Percentiles rank a stretch among this genome's conserved stretches.
Evolutionary conservation across 64 coral and sea anemone species (phyloP).

Genomic region (Montipora foliosa): DNA sequence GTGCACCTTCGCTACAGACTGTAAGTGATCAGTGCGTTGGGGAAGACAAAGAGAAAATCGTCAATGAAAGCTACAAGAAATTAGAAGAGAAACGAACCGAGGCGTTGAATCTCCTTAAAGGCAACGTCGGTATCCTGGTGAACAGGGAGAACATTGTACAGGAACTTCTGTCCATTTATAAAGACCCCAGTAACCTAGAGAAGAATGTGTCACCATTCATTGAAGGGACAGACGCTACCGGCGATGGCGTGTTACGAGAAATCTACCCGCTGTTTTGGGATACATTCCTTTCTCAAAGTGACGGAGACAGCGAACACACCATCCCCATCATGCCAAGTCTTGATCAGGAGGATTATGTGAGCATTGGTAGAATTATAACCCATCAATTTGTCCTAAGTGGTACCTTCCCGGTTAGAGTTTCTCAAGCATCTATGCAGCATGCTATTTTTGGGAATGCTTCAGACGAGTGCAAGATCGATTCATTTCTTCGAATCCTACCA

Average conservation of each 20-base stretch:
- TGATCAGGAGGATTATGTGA: slow-evolving; percentile 50
- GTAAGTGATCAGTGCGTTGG: no score
- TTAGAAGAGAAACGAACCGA: not conserved
- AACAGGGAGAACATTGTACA: slow-evolving; percentile 16
- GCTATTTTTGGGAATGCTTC: slow-evolving; percentile 9
- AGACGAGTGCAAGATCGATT: slow-evolving; percentile 41
- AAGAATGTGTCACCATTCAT: not conserved
- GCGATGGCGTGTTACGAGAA: slow-evolving; percentile 47
- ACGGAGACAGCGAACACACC: slow-evolving; percentile 29
- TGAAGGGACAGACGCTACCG: slow-evolving; percentile 31
- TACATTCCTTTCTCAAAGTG: slow-evolving; percentile 13
- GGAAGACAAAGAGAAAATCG: not conserved
- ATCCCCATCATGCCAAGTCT: slow-evolving; percentile 23
- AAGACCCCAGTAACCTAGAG: not conserved
- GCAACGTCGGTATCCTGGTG: not conserved
- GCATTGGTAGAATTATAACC: slow-evolving; percentile 60
- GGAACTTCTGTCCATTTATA: slow-evolving; percentile 15
- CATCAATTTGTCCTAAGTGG: slow-evolving; percentile 61
- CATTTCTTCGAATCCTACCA: slow-evolving; percentile 43
- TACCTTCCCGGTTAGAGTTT: slow-evolving; percentile 50
- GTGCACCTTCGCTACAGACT: not conserved
- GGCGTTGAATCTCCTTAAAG: not conserved
- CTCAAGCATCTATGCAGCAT: slow-evolving; percentile 68
- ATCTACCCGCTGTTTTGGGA: slow-evolving; percentile 53
- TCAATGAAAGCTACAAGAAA: not conserved